These are phyloP conservation scores for Thera britannica DNA, from an alignment of 2,888 invertebrate species.

Conservation along the genomic window DNA sequence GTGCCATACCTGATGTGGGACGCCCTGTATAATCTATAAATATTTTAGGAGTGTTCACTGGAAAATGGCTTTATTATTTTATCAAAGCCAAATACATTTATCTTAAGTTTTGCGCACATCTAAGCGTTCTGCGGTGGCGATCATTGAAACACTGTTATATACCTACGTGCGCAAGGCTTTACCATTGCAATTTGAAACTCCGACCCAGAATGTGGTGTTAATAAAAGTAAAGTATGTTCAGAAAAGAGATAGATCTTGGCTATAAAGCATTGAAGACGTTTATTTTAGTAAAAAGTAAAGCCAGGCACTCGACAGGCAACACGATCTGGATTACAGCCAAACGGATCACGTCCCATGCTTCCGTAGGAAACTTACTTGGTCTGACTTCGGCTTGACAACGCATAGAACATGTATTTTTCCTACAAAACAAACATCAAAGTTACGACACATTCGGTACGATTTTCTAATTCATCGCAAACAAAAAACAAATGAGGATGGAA, in stretches of 20 bases:
- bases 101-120: too few relatives aligned
- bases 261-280: slow-evolving; percentile 27
- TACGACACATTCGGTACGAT: slow-evolving; percentile 18
- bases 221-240: background rate
- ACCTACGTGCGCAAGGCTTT: too few relatives aligned
- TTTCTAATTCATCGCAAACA: slow-evolving; percentile 16
- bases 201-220: background rate
- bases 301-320: slow-evolving; percentile 42
- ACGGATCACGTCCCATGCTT: slow-evolving; percentile 65
- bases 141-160: too few relatives aligned
- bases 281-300: slow-evolving; percentile 35
- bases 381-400: slow-evolving; percentile 54
- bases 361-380: slow-evolving; percentile 59
- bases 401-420: slow-evolving; percentile 50
- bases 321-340: slow-evolving; percentile 70
- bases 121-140: too few relatives aligned
- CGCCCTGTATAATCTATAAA: too few relatives aligned
- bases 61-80: too few relatives aligned
- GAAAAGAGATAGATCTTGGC: slow-evolving; percentile 18
- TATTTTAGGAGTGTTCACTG: too few relatives aligned
- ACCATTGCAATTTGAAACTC: background rate
- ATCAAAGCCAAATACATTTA: too few relatives aligned
- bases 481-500: background rate
- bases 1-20: too few relatives aligned
- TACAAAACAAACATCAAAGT: slow-evolving; percentile 37